These are phyloP conservation scores for Aramus guarauna DNA, from an alignment of 2,113 vertebrate genomes.

Conservation along the genomic window DNA sequence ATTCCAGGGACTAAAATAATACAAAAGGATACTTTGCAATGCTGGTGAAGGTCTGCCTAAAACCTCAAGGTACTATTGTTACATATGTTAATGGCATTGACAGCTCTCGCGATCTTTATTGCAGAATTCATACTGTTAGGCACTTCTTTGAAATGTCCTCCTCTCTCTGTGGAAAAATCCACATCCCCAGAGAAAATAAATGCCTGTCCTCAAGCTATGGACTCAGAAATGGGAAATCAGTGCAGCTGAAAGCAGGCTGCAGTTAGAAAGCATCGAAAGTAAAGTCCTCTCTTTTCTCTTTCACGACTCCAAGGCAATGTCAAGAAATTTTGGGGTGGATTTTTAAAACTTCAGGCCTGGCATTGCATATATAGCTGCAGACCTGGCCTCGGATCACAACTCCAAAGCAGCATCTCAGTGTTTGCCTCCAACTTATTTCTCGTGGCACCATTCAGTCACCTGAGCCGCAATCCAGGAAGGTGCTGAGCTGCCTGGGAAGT, in stretches of 20 bases:
- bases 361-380: fast-evolving
- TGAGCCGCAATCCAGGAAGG: fast-evolving
- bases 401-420: not conserved
- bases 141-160: not conserved
- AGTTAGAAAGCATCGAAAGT: fast-evolving
- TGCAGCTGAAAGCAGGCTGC: not conserved
- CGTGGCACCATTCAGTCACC: fast-evolving
- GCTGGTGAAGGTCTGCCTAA: not conserved
- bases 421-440: not conserved
- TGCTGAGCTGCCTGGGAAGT: not conserved
- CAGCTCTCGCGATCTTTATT: not conserved
- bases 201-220: not conserved
- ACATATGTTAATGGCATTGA: fast-evolving
- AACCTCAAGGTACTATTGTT: not conserved
- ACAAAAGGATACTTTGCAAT: fast-evolving
- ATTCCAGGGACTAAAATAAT: not conserved
- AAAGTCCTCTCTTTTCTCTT: not conserved
- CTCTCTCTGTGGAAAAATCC: not conserved
- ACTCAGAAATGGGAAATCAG: not conserved
- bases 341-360: not conserved
- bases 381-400: not conserved
- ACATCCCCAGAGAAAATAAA: not conserved
- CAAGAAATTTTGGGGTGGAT: not conserved
- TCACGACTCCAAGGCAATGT: fast-evolving
- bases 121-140: fast-evolving